phyloP scores from a whole-genome alignment of 2,888 invertebrate species.

The Ectropis crepuscularia region DNA sequence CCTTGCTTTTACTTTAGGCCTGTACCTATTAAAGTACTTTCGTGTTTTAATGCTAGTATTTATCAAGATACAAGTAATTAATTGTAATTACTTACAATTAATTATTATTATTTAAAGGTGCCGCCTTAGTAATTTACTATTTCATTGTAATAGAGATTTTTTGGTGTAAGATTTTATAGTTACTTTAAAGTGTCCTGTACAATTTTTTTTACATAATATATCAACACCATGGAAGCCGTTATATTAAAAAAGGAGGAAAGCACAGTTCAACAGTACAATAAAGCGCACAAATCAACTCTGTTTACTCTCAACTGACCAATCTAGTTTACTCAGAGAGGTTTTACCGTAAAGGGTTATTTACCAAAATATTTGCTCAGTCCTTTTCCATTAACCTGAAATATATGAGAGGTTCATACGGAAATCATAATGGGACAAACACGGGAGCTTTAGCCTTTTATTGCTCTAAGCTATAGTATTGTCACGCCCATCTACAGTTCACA shows the following conservation, averaged over 20 bases:
- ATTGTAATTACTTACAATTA: too few species aligned
- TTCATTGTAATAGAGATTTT: slow-evolving; percentile 2
- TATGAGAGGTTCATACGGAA: slow-evolving; percentile 14
- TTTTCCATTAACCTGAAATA: slow-evolving; percentile 21
- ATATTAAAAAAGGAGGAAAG: neutral
- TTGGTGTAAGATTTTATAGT: neutral
- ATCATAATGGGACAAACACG: slow-evolving; percentile 17
- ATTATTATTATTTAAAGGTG: too few species aligned
- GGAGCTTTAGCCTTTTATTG: slow-evolving; percentile 7
- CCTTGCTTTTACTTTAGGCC: slow-evolving; percentile 21
- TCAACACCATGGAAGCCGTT: too few species aligned
- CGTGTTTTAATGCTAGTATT: slow-evolving; percentile 15
- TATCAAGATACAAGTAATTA: slow-evolving; percentile 15
- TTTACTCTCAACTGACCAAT: slow-evolving; percentile 4
- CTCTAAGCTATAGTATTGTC: neutral
- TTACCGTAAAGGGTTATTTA: slow-evolving; percentile 5
- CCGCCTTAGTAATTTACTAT: neutral
- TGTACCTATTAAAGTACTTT: slow-evolving; percentile 20
- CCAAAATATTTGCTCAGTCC: slow-evolving; percentile 18
- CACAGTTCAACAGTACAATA: neutral
- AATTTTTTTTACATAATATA: too few species aligned
- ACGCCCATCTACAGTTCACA: neutral
- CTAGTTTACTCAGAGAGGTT: slow-evolving; percentile 16
- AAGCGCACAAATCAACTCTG: neutral
- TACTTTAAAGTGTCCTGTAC: neutral